Percentiles rank a stretch among this genome's conserved stretches.
These are phyloP conservation scores for Chrysina gloriosa DNA, from an alignment of 2,888 invertebrate genomes.

Conservation along the genomic window DNA sequence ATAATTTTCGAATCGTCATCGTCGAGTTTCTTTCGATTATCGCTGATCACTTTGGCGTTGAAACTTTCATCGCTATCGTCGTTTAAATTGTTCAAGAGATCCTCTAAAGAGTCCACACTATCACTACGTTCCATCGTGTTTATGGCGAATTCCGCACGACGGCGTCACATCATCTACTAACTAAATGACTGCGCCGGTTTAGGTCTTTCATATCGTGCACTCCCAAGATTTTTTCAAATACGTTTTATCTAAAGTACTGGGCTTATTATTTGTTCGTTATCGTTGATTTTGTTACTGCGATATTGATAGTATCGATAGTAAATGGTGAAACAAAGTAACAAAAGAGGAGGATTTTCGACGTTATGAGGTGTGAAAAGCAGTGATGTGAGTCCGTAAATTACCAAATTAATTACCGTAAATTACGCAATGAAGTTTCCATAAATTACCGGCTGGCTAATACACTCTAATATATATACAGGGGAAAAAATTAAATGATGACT, in stretches of 20 bases:
- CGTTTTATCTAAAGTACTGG: slow-evolving; percentile 32
- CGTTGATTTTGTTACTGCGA: slow-evolving; percentile 8
- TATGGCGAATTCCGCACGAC: too few relatives aligned
- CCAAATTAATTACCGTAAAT: too few relatives aligned
- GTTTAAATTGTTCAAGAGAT: slow-evolving; percentile 50
- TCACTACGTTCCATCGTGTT: slow-evolving; percentile 39
- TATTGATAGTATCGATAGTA: neutral
- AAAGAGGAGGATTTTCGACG: neutral
- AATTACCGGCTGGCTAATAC: too few relatives aligned
- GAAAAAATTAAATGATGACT: too few relatives aligned
- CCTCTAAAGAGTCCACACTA: slow-evolving; percentile 49
- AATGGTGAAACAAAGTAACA: neutral
- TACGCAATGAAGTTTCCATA: too few relatives aligned
- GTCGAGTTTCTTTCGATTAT: too few relatives aligned
- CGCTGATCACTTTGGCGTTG: slow-evolving; percentile 6
- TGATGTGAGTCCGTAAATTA: too few relatives aligned
- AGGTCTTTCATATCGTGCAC: slow-evolving; percentile 6
- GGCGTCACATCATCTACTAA: neutral
- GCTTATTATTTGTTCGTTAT: slow-evolving; percentile 14
- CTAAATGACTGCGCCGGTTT: neutral
- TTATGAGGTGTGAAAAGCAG: too few relatives aligned
- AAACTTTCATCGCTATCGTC: slow-evolving; percentile 44
- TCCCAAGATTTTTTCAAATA: slow-evolving; percentile 5
- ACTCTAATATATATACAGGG: too few relatives aligned
- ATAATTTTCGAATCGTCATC: neutral